phyloP scores from a whole-genome alignment of 2,113 vertebrate species.

The Muscicapa adusta region DNA sequence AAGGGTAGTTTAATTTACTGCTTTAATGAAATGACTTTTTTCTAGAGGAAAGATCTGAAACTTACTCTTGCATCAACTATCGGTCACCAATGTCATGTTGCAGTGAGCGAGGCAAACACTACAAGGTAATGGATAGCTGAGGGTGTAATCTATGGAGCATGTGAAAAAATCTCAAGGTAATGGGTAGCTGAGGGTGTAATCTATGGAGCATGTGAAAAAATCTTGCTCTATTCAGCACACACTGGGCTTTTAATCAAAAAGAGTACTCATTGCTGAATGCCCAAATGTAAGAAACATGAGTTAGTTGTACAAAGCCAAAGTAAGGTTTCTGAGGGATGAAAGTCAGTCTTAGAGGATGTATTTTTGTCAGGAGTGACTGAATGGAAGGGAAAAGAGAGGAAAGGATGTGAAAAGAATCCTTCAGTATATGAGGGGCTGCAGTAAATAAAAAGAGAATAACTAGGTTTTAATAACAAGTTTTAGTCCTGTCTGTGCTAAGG shows the following conservation, averaged over 20 bases:
- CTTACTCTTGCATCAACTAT: not conserved
- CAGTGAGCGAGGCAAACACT: not conserved
- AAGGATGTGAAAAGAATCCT: not conserved
- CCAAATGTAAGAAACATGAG: not conserved
- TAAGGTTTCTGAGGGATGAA: not conserved
- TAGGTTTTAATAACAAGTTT: not conserved
- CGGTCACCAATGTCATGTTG: not conserved
- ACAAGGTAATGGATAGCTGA: not conserved
- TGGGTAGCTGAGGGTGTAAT: not conserved
- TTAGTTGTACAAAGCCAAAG: not conserved
- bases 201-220: not conserved
- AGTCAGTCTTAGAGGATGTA: not conserved
- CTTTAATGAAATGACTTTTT: not conserved
- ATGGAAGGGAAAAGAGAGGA: not conserved
- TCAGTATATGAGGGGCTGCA: not conserved
- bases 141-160: not conserved
- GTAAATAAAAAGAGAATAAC: not conserved
- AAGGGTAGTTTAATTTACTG: not conserved
- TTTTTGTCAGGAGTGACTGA: not conserved
- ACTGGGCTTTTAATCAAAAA: not conserved
- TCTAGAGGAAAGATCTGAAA: not conserved
- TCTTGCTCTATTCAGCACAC: not conserved
- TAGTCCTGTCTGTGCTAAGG: not conserved
- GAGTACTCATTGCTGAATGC: not conserved
- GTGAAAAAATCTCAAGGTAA: not conserved